A percentile compares a stretch with the other conserved stretches of the same genome.
Evolutionary conservation across 1,140 invertebrate species (phyloP).

Genomic region (Megalopta genalis): DNA sequence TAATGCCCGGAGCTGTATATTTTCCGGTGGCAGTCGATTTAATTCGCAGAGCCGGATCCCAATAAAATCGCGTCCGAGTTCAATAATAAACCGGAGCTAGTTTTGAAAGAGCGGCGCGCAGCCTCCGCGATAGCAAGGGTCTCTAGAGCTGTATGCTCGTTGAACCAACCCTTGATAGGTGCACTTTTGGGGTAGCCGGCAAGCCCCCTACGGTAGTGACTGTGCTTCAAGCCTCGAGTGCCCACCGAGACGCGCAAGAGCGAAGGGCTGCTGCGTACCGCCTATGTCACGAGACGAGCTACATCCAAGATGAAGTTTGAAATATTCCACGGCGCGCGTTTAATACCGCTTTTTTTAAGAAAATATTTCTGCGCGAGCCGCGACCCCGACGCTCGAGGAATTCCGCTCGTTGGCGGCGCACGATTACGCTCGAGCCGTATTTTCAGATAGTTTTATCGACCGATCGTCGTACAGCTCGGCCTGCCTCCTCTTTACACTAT

Average conservation of each 20-base stretch:
- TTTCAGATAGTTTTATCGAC: not conserved
- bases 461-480: not conserved
- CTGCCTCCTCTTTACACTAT: not conserved
- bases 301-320: constrained; percentile 62
- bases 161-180: constrained; percentile 61
- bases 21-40: not conserved
- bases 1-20: not conserved
- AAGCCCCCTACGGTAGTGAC: constrained; percentile 56
- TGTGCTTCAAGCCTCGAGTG: constrained; percentile 68
- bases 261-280: constrained; percentile 53
- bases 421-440: not conserved
- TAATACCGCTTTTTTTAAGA: constrained; percentile 30
- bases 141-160: constrained; percentile 56
- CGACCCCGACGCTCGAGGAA: not conserved
- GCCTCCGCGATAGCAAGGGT: constrained; percentile 34
- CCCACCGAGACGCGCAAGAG: constrained; percentile 66
- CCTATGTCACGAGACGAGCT: constrained; percentile 54
- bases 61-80: constrained; percentile 4
- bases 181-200: constrained; percentile 69
- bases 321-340: constrained; percentile 50
- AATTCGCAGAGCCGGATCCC: not conserved
- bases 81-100: constrained; percentile 42
- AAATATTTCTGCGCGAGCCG: not conserved
- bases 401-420: not conserved
- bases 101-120: constrained; percentile 34